These are phyloP conservation scores for Phyllostomus hastatus DNA, from an alignment of 2,113 vertebrate species.

Conservation along the genomic window DNA sequence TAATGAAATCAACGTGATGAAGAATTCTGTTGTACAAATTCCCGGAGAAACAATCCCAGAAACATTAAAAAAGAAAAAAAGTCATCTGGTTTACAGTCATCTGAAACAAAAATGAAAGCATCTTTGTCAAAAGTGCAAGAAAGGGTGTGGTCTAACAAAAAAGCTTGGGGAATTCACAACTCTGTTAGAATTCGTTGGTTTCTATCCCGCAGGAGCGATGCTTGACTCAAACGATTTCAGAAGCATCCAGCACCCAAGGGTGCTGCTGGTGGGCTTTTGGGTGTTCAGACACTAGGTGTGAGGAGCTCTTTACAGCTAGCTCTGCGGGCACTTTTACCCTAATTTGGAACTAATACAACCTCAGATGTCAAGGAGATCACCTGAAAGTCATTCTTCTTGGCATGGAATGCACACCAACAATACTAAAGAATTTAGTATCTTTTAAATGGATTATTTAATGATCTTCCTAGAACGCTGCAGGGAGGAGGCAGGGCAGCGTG, in stretches of 20 bases:
- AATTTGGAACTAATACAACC: not conserved
- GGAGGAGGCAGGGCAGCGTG: not conserved
- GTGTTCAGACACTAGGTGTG: not conserved
- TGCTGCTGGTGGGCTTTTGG: not conserved
- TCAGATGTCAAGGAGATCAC: not conserved
- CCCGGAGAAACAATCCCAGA: constrained; percentile 66
- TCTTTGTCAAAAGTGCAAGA: not conserved
- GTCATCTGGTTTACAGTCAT: constrained; percentile 61
- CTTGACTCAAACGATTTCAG: not conserved
- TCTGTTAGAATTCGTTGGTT: not conserved
- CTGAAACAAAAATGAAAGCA: constrained; percentile 34
- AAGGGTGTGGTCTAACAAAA: not conserved
- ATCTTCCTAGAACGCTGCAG: not conserved
- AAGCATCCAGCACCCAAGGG: not conserved
- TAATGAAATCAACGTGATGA: constrained; percentile 71
- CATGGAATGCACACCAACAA: not conserved
- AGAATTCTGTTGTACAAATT: constrained; percentile 73
- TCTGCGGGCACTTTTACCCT: not conserved
- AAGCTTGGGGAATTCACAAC: not conserved
- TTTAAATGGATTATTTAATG: not conserved
- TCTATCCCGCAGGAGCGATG: not conserved
- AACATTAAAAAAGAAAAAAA: not conserved
- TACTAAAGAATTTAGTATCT: not conserved
- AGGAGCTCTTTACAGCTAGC: not conserved
- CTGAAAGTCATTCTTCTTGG: not conserved